Evolutionary conservation across 2,113 vertebrate genomes (phyloP).

Genomic region (Pelusios castaneus): DNA sequence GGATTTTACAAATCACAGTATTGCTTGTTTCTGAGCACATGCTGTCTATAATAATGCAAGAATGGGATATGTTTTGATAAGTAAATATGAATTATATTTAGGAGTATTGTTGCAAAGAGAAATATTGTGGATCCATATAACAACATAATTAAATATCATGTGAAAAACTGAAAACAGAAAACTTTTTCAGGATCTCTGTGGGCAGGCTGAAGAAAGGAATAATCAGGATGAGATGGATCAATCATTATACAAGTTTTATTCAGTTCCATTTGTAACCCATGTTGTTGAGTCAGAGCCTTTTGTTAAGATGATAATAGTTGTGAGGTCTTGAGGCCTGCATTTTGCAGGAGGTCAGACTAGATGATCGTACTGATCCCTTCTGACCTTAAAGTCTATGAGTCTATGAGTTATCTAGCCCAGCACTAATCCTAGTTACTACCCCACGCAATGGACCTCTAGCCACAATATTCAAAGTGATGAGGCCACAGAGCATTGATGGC

Average conservation of each 20-base stretch:
- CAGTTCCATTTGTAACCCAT: neutral
- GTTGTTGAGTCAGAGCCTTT: neutral
- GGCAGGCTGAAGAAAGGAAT: neutral
- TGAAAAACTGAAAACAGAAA: neutral
- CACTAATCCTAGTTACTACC: neutral
- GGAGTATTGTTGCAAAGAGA: neutral
- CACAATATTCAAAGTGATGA: neutral
- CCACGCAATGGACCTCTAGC: neutral
- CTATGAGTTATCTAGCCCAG: neutral
- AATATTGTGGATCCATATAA: neutral
- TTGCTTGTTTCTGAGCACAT: neutral
- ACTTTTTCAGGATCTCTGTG: neutral
- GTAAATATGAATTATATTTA: fast-evolving
- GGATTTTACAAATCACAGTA: neutral
- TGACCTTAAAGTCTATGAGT: too few species aligned
- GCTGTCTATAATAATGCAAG: neutral
- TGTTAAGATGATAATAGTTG: neutral
- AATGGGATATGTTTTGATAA: neutral
- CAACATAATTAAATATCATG: neutral
- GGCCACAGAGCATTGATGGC: neutral
- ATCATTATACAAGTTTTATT: neutral
- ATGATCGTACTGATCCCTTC: too few species aligned
- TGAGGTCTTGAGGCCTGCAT: too few species aligned
- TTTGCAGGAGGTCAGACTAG: too few species aligned
- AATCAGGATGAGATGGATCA: neutral